Conservation (phyloP, 2,888 invertebrate genomes). For the Xanthorhoe designata region DNA sequence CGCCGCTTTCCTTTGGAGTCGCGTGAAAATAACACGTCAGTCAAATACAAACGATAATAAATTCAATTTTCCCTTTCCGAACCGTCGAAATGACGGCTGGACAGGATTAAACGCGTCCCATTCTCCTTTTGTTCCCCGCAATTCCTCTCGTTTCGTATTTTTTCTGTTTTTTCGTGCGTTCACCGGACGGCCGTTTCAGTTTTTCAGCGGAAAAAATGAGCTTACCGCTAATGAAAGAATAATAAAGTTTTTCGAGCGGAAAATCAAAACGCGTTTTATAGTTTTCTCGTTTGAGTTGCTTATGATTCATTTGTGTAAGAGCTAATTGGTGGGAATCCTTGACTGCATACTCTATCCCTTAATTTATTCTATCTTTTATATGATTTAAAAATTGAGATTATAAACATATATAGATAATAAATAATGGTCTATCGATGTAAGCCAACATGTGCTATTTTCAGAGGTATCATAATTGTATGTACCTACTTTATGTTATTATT, state of each 20-base stretch:
- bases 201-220: constrained; percentile 56
- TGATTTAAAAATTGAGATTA: no score
- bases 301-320: constrained; percentile 1
- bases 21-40: constrained; percentile 85
- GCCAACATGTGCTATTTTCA: no score
- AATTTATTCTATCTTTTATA: not conserved
- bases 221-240: constrained; percentile 55
- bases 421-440: no score
- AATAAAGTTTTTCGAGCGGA: constrained; percentile 48
- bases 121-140: constrained; percentile 80
- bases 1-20: constrained; percentile 66
- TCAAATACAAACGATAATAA: constrained; percentile 84
- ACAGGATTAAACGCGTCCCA: constrained; percentile 80
- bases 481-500: no score
- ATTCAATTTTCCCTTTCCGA: constrained; percentile 81
- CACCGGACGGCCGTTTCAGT: constrained; percentile 46
- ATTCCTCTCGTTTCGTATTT: constrained; percentile 62
- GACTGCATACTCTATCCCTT: not conserved
- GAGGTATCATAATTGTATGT: no score
- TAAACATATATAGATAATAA: no score
- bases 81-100: constrained; percentile 75
- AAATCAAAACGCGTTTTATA: constrained; percentile 41
- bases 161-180: constrained; percentile 56
- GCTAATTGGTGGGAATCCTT: not conserved
- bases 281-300: constrained; percentile 21